Percentiles rank a stretch among this genome's conserved stretches.
Evolutionary conservation across 2,888 invertebrate species (phyloP).

Genomic region (Galerucella nymphaeae): DNA sequence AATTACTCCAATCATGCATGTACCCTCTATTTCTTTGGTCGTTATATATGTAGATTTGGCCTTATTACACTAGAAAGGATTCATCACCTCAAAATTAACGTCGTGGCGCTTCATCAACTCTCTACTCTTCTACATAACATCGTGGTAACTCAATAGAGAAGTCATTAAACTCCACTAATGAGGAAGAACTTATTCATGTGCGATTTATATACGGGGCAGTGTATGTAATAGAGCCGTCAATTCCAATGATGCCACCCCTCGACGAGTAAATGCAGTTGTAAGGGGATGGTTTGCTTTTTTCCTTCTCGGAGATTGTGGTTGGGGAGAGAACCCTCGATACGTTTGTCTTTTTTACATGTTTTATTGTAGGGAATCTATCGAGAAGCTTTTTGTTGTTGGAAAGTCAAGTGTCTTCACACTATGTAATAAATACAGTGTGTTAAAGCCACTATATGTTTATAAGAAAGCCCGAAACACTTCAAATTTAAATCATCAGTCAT

Average conservation of each 20-base stretch:
- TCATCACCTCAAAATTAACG: not conserved
- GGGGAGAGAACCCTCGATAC: constrained; percentile 11
- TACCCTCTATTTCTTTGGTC: not conserved
- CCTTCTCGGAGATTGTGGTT: constrained; percentile 6
- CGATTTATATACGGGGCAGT: constrained; percentile 37
- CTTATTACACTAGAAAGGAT: not conserved
- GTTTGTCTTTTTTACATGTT: constrained; percentile 24
- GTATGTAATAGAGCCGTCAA: constrained; percentile 54
- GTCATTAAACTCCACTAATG: constrained; percentile 47
- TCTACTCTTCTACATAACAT: not conserved
- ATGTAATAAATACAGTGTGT: not conserved
- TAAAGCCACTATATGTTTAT: too few relatives aligned
- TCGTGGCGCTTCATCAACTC: constrained; percentile 24
- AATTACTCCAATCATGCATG: not conserved
- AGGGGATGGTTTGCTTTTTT: constrained; percentile 17
- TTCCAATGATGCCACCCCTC: constrained; percentile 46
- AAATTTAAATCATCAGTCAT: too few relatives aligned
- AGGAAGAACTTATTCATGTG: constrained; percentile 43
- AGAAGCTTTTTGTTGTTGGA: constrained; percentile 4
- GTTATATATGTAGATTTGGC: not conserved
- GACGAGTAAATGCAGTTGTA: constrained; percentile 15
- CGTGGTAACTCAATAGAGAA: constrained; percentile 36
- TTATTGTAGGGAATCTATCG: constrained; percentile 20
- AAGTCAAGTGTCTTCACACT: constrained; percentile 15
- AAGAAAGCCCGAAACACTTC: too few relatives aligned